Evolutionary conservation across 2,888 invertebrate species (phyloP).

Genomic region (Yponomeuta plumbellus): DNA sequence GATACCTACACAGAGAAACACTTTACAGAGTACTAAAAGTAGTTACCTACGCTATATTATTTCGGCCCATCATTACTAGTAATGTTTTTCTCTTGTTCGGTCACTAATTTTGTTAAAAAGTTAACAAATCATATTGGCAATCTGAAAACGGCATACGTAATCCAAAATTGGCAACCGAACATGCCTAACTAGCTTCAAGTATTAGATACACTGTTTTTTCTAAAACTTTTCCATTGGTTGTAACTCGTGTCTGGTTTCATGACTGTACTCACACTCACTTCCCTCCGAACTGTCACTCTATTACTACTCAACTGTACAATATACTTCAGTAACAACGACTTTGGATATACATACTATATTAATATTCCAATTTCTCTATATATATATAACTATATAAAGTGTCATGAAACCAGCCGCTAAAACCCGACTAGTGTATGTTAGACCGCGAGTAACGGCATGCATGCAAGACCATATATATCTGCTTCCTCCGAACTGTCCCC

Average conservation of each 20-base stretch:
- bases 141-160: constrained; percentile 9
- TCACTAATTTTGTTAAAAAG: constrained; percentile 46
- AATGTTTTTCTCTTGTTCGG: constrained; percentile 53
- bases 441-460: constrained; percentile 50
- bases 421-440: constrained; percentile 40
- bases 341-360: constrained; percentile 30
- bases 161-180: constrained; percentile 59
- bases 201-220: constrained; percentile 51
- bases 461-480: constrained; percentile 52
- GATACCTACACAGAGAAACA: constrained; percentile 75
- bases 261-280: constrained; percentile 35
- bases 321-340: constrained; percentile 7
- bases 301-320: constrained; percentile 7
- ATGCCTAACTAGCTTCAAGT: constrained; percentile 28
- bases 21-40: constrained; percentile 65
- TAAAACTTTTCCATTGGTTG: constrained; percentile 44
- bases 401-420: constrained; percentile 56
- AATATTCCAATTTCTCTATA: constrained; percentile 20
- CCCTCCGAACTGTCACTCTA: neutral
- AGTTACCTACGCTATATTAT: constrained; percentile 57
- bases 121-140: constrained; percentile 17
- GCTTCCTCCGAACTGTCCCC: constrained; percentile 30
- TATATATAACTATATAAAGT: constrained; percentile 28
- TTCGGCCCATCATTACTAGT: constrained; percentile 62
- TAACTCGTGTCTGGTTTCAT: constrained; percentile 58